A percentile compares a stretch with the other conserved stretches of the same genome.
phyloP scores from a whole-genome alignment of 2,888 invertebrate species.

The Eilema caniola region DNA sequence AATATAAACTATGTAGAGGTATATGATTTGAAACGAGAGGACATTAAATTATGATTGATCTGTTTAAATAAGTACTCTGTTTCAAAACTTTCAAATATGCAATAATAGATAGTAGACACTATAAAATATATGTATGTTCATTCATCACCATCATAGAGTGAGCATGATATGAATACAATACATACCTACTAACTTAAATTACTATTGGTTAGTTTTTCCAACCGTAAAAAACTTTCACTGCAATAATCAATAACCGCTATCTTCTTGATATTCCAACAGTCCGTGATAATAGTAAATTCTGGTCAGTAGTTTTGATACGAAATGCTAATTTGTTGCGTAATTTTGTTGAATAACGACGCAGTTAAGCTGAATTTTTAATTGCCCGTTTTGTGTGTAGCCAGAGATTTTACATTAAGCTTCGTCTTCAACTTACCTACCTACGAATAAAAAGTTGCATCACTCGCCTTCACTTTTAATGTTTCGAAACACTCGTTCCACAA shows the following conservation, averaged over 20 bases:
- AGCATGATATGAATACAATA: neutral
- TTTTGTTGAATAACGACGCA: conserved; percentile 48
- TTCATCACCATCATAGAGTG: neutral
- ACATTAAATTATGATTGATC: conserved; percentile 1
- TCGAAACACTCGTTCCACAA: conserved; percentile 81
- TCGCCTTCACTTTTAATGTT: conserved; percentile 81
- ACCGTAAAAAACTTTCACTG: conserved; percentile 47
- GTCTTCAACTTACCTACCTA: conserved; percentile 60
- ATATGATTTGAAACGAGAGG: conserved; percentile 1
- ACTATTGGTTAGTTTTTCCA: conserved; percentile 31
- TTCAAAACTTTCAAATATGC: neutral
- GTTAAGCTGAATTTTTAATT: conserved; percentile 36
- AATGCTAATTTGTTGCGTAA: conserved; percentile 50
- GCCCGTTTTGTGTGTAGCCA: conserved; percentile 7
- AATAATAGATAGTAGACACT: neutral
- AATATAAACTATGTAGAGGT: conserved; percentile 13
- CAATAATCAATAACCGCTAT: conserved; percentile 34
- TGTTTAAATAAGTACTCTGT: neutral
- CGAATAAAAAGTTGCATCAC: conserved; percentile 79
- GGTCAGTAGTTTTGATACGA: conserved; percentile 24
- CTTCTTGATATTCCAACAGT: conserved; percentile 31
- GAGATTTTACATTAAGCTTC: conserved; percentile 15
- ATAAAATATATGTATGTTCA: neutral
- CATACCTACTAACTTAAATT: neutral
- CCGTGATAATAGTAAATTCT: conserved; percentile 21